Conservation (phyloP, 2,113 vertebrate species). For the Ardeotis arabs region DNA sequence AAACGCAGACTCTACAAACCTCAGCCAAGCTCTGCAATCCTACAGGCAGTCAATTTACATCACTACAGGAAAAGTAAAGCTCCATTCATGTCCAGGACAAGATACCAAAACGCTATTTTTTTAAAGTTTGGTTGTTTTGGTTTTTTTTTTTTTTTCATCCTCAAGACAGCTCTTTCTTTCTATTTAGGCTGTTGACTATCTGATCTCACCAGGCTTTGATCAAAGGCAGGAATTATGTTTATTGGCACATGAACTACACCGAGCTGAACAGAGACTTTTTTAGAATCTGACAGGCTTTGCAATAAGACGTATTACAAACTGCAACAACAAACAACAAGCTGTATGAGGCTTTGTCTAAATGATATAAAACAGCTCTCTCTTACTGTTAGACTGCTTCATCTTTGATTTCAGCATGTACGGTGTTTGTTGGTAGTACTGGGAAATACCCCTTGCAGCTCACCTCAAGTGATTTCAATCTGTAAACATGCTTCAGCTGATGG, state of each 20-base stretch:
- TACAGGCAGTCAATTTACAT: not conserved
- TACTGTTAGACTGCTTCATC: not conserved
- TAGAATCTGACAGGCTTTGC: not conserved
- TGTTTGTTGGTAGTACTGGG: not conserved
- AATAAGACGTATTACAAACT: not conserved
- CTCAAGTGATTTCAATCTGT: not conserved
- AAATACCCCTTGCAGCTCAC: not conserved
- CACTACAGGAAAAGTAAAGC: not conserved
- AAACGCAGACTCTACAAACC: not conserved
- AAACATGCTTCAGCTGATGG: rapidly evolving
- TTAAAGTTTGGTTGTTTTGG: rapidly evolving
- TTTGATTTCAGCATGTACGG: not conserved
- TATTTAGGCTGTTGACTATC: not conserved
- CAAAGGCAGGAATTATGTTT: not conserved
- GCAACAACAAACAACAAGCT: not conserved
- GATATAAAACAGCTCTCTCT: not conserved
- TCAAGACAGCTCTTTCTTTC: not conserved
- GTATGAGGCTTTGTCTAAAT: not conserved
- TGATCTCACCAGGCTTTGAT: not conserved
- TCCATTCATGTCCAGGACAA: not conserved
- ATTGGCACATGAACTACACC: not conserved
- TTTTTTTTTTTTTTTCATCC: not conserved
- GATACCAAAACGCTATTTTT: not conserved
- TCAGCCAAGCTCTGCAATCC: not conserved
- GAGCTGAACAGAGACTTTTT: not conserved